Evolutionary conservation across 2,888 invertebrate species (phyloP), one percentile per base, ranked within the genome.

Genomic region (Polydesmus complanatus): DNA sequence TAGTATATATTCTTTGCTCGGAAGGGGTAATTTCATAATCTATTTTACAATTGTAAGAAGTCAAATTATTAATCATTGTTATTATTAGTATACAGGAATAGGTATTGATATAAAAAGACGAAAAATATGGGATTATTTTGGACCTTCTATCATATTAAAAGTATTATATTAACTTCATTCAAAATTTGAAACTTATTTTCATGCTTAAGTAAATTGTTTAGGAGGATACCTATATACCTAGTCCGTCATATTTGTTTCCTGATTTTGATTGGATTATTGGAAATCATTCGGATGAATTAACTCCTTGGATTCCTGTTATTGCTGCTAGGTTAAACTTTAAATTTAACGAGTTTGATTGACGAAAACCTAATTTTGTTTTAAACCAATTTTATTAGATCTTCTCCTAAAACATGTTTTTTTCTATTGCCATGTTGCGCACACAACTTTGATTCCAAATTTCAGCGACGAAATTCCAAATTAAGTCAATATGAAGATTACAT

Each of bases 261-360:
- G 80, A 83, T n/a, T 80, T 79, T 27, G 87, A 92, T 70, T 95
- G 95, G 94, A 76, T 98, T 57, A 93, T 98, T 72, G 98, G 97
- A 58, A 98, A 98, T 75, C 98, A 98, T 78, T 94, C 95, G 18
- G 98, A 98, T 78, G 97, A 98, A 73, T 76, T 98, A n/a, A 96
- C 97, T 8, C 95, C 96, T 1, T 98, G 97, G 97, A 84, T 98
- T 68, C 94, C 97, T 22, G 84, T 96, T 0, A 83, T 97, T 68
- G 86, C 96, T 26, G 83, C 90, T 61, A 86, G 86, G 75, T 76
- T 64, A 47, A 19, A 3, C 37, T 21, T 37, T 21, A 5, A 26
- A 23, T 23, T 56, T 47, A 58, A 48, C n/a, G 18, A 22, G 19
- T 27, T 26, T 27, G 19, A 54, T 18, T 54, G 22, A 50, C 19